phyloP scores from a whole-genome alignment of 2,888 invertebrate genomes.

The Sesia apiformis region DNA sequence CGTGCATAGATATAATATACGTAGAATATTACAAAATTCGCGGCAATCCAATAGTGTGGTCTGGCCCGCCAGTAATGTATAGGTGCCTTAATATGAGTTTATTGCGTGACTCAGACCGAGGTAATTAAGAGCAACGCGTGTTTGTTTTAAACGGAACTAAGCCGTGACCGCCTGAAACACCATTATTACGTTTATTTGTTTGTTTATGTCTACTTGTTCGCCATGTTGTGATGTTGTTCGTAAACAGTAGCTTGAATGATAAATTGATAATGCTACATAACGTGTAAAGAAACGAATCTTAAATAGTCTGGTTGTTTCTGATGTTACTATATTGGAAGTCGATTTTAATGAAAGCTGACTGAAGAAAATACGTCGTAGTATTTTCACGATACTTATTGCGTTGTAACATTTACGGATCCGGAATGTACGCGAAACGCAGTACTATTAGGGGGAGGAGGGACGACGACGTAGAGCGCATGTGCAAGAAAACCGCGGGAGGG shows the following conservation, averaged over 20 bases:
- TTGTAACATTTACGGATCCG: constrained; percentile 17
- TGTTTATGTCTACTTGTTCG: not conserved
- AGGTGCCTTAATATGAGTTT: too few relatives aligned
- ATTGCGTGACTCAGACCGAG: not conserved
- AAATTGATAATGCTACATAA: too few relatives aligned
- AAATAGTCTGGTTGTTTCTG: too few relatives aligned
- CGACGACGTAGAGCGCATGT: constrained; percentile 30
- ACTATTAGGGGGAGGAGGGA: constrained; percentile 3
- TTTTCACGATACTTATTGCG: constrained; percentile 17
- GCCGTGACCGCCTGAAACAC: not conserved
- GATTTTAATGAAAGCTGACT: too few relatives aligned
- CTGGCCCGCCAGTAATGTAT: too few relatives aligned
- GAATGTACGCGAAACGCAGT: constrained; percentile 12
- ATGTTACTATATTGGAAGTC: too few relatives aligned
- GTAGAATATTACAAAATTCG: too few relatives aligned
- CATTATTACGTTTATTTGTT: constrained; percentile 1
- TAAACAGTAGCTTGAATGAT: too few relatives aligned
- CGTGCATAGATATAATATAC: too few relatives aligned
- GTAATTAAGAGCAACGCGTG: constrained; percentile 4
- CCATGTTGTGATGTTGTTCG: too few relatives aligned
- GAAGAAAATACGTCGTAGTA: not conserved
- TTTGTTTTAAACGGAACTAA: constrained; percentile 5
- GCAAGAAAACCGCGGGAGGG: constrained; percentile 31
- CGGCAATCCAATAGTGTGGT: too few relatives aligned
- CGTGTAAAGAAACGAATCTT: too few relatives aligned